Percentiles rank a stretch among this genome's conserved stretches.
Evolutionary conservation across 2,113 vertebrate species (phyloP).

Genomic region (Larimichthys crocea): DNA sequence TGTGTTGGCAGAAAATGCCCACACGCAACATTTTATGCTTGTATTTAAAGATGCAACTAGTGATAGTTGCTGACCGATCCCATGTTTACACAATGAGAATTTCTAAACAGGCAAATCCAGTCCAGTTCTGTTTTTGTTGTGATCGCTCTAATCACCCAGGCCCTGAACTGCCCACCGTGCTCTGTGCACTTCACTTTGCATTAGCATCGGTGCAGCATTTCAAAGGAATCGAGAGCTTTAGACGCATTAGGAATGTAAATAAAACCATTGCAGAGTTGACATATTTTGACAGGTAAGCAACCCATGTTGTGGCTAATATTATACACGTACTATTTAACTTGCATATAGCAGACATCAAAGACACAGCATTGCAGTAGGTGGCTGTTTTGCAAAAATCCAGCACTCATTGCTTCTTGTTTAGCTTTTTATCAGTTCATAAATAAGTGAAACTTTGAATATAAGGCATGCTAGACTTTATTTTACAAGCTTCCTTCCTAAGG

Average conservation of each 20-base stretch:
- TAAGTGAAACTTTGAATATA: not conserved
- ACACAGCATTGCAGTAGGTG: not conserved
- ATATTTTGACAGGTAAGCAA: not conserved
- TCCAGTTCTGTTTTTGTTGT: conserved; percentile 22
- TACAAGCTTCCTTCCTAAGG: not conserved
- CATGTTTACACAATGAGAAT: conserved; percentile 9
- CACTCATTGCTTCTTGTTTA: not conserved
- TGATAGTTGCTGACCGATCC: conserved; percentile 12
- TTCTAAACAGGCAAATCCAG: conserved; percentile 1
- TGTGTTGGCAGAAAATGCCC: not conserved
- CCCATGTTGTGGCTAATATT: not conserved
- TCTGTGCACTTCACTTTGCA: conserved; percentile 16
- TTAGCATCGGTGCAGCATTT: conserved; percentile 6
- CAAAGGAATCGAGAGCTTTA: not conserved
- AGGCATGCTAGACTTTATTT: not conserved
- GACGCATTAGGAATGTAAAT: conserved; percentile 9
- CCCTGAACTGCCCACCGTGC: not conserved
- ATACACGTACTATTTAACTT: not conserved
- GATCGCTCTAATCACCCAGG: conserved; percentile 10
- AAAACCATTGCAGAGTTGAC: not conserved
- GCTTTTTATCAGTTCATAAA: not conserved
- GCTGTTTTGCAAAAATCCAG: not conserved
- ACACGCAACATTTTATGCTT: not conserved
- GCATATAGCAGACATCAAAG: not conserved
- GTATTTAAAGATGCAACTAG: conserved; percentile 4